Evolutionary conservation across 2,888 invertebrate genomes (phyloP).

Genomic region (Volucella inflata): DNA sequence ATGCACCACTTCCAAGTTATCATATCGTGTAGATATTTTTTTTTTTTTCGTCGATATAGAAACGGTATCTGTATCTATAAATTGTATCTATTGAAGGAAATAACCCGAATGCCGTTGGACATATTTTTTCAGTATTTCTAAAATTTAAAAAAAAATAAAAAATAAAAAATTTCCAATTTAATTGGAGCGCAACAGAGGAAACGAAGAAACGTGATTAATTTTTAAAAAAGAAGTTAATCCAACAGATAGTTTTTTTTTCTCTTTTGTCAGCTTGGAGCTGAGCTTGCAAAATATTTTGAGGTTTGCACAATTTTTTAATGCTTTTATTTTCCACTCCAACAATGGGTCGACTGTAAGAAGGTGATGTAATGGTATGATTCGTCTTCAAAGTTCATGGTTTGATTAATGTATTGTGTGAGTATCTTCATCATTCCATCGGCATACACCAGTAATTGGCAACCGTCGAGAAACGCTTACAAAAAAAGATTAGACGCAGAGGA

Average conservation of each 20-base stretch:
- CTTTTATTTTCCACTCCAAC: neutral
- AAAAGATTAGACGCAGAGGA: neutral
- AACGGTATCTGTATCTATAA: slow-evolving; percentile 49
- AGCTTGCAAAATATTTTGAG: slow-evolving; percentile 11
- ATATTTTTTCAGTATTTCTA: neutral
- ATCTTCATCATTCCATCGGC: neutral
- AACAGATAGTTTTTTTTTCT: slow-evolving; percentile 10
- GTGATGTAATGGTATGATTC: slow-evolving; percentile 35
- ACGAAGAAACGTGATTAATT: slow-evolving; percentile 59
- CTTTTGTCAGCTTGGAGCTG: neutral
- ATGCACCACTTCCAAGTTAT: slow-evolving; percentile 47
- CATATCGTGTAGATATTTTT: slow-evolving; percentile 59
- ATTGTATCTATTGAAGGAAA: slow-evolving; percentile 51
- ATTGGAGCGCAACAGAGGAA: slow-evolving; percentile 69
- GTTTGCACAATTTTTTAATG: slow-evolving; percentile 5
- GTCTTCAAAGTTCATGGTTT: slow-evolving; percentile 35
- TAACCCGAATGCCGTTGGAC: slow-evolving; percentile 31
- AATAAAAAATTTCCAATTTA: slow-evolving; percentile 52
- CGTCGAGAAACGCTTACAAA: neutral
- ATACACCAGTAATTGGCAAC: slow-evolving; percentile 1
- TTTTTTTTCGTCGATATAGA: slow-evolving; percentile 45
- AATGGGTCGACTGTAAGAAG: neutral
- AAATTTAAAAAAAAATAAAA: too few species aligned
- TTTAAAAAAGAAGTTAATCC: slow-evolving; percentile 20
- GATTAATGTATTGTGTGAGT: slow-evolving; percentile 8